A percentile compares a stretch with the other conserved stretches of the same genome.
phyloP scores from a whole-genome alignment of 2,797 vertebrate species.

The Brachymystax lenok region DNA sequence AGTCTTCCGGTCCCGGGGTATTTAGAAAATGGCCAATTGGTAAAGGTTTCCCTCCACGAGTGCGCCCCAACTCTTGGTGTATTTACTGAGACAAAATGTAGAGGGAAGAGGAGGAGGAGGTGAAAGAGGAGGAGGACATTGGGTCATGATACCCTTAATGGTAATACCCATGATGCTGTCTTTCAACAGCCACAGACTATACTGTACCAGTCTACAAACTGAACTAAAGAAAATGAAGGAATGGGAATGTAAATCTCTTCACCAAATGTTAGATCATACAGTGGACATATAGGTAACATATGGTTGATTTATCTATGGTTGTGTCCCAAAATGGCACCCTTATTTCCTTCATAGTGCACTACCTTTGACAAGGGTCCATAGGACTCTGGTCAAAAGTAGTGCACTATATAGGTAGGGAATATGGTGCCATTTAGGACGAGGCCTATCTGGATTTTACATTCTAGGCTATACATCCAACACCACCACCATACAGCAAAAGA shows the following conservation, averaged over 20 bases:
- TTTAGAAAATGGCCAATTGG: constrained; percentile 46
- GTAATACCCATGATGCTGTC: constrained; percentile 25
- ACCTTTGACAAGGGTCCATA: not conserved
- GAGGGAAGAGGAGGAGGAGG: too few relatives aligned
- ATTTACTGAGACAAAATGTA: constrained; percentile 63
- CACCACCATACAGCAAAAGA: not conserved
- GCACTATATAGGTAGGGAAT: not conserved
- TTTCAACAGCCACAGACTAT: not conserved
- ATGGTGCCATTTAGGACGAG: not conserved
- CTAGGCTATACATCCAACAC: constrained; percentile 8
- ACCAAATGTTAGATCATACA: constrained; percentile 30
- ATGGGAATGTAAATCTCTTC: constrained; percentile 4
- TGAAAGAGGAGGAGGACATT: constrained; percentile 50
- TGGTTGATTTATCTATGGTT: constrained; percentile 33
- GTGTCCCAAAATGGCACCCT: too few relatives aligned
- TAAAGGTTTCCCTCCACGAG: constrained; percentile 49
- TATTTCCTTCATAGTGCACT: too few relatives aligned
- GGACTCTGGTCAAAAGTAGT: not conserved
- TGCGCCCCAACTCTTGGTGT: constrained; percentile 46
- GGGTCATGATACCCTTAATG: constrained; percentile 61
- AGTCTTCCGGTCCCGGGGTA: constrained; percentile 57
- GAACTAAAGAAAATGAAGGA: not conserved
- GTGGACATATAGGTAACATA: constrained; percentile 34
- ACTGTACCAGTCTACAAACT: not conserved
- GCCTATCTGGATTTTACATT: constrained; percentile 18